phyloP scores from a whole-genome alignment of 1,140 invertebrate genomes.

The Pseudomyrmex sp. region DNA sequence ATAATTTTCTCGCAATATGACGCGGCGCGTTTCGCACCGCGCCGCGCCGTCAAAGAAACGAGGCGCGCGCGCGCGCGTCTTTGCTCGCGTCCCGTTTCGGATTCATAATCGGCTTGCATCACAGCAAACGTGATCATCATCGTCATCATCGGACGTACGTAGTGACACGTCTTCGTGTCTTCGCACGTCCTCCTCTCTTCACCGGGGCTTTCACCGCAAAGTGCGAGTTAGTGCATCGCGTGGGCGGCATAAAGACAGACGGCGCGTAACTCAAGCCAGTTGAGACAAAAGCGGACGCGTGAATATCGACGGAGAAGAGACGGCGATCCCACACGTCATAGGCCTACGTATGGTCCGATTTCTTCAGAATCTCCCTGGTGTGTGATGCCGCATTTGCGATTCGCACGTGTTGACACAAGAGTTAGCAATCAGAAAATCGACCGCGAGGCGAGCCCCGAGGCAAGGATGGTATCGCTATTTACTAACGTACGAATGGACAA shows the following conservation, averaged over 20 bases:
- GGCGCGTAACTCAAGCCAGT: conserved; percentile 25
- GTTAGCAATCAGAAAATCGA: background rate
- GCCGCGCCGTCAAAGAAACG: conserved; percentile 4
- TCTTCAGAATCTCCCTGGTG: background rate
- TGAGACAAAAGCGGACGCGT: conserved; percentile 38
- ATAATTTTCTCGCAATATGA: background rate
- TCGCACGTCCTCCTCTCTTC: conserved; percentile 39
- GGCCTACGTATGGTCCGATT: background rate
- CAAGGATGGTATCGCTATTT: conserved; percentile 24
- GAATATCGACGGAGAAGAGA: conserved; percentile 4
- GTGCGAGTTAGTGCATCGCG: conserved; percentile 49
- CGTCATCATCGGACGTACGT: conserved; percentile 37
- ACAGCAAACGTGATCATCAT: conserved; percentile 29
- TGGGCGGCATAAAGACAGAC: conserved; percentile 38
- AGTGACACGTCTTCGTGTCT: conserved; percentile 42
- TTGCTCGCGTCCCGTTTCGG: conserved; percentile 19
- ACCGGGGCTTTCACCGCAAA: conserved; percentile 46
- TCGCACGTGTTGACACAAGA: background rate
- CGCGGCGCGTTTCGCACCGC: background rate
- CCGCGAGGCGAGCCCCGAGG: background rate
- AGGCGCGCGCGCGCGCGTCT: background rate
- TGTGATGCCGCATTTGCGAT: background rate
- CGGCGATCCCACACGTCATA: conserved; percentile 12
- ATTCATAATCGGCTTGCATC: conserved; percentile 40
- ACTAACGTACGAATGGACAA: conserved; percentile 6